Base-by-base conservation (phyloP, 2,113 vertebrate genomes). In the Melanerpes aurifrons region DNA sequence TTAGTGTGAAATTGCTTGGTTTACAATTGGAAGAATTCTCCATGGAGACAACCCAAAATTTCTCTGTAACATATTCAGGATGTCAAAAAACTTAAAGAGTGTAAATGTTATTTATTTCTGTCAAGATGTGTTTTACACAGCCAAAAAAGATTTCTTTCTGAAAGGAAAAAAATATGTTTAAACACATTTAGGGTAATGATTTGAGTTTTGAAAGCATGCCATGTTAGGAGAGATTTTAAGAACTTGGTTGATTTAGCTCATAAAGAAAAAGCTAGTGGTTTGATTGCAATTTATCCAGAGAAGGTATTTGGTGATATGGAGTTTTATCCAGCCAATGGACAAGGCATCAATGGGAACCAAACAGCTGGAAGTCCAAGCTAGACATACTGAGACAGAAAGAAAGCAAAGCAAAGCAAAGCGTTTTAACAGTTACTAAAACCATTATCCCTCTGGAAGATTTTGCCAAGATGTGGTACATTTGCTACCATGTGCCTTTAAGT, bases 1-100 rank as follows among this genome's bases (percentile, higher is more conserved):
- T 75, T 74, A 86, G 92, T 92, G 70, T 89, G 73, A 78, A 88
- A 66, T 83, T 61, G 22, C 74, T 91, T 95, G 64, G 91, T 93
- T 82, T 74, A 26, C 57, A 64, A 56, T 82, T 73, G 69, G 66
- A 72, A 57, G n/a, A 37, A 78, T 74, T 86, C 61, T 89, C 21
- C 35, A 37, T 64, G 54, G 76, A 94, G 48, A 45, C 35, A 86
- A 25, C n/a, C 43, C 58, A 93, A 68, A 86, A 7, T 53, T 91
- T 77, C 43, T 64, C 31, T 91, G 50, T 28, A 73, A 43, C 17
- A 68, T 81, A 43, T 83, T 90, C 72, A 81, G 12, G 45, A 57
- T 50, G 53, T 85, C 37, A 86, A 70, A 70, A 89, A 78, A 58
- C 20, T 32, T 61, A 57, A 40, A 63, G 26, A 75, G 45, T 61